phyloP scores from a whole-genome alignment of 2,888 invertebrate species.

The Drosophila paranaensis region DNA sequence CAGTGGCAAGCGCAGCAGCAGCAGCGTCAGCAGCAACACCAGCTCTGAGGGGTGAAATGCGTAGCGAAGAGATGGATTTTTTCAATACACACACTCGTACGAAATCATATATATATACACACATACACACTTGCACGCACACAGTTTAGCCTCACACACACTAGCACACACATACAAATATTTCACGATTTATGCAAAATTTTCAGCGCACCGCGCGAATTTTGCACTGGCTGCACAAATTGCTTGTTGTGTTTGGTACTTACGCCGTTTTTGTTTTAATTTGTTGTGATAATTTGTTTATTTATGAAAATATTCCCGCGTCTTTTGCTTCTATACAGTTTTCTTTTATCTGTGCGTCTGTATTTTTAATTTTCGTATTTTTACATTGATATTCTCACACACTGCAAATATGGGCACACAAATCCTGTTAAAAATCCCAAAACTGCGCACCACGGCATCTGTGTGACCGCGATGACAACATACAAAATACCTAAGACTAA shows the following conservation, averaged over 20 bases:
- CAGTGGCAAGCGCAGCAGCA: conserved; percentile 54
- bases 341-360: conserved; percentile 62
- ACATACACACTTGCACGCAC: conserved; percentile 32
- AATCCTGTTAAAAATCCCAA: conserved; percentile 39
- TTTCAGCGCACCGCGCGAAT: conserved; percentile 53
- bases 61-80: conserved; percentile 78
- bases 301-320: conserved; percentile 71
- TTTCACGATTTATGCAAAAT: conserved; percentile 74
- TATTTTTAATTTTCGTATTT: conserved; percentile 61
- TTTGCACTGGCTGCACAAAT: conserved; percentile 34
- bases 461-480: conserved; percentile 15
- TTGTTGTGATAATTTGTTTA: conserved; percentile 50
- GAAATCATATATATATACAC: conserved; percentile 11
- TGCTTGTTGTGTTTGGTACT: conserved; percentile 51
- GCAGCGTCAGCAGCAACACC: conserved; percentile 29
- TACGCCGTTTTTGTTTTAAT: conserved; percentile 75
- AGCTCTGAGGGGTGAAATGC: conserved; percentile 73
- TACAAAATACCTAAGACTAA: conserved; percentile 12
- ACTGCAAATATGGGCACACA: conserved; percentile 49
- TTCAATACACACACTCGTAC: conserved; percentile 65
- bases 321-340: conserved; percentile 66
- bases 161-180: conserved; percentile 40
- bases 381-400: conserved; percentile 57
- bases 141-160: conserved; percentile 20
- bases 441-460: conserved; percentile 33